Conservation (phyloP, 2,113 vertebrate species). For the Arothron firmamentum region DNA sequence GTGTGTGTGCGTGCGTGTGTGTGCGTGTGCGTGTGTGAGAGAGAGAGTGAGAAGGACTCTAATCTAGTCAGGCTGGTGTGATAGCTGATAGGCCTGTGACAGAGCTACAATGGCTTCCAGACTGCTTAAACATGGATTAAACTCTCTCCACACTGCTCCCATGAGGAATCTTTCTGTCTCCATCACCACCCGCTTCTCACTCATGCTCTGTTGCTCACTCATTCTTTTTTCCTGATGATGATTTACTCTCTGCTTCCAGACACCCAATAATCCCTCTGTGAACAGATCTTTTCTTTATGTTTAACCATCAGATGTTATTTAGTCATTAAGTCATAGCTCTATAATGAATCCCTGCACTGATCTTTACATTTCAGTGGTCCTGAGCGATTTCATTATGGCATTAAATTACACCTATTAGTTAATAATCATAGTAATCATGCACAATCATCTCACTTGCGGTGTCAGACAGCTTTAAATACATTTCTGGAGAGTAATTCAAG, state of each 20-base stretch:
- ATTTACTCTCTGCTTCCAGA: slow-evolving; percentile 50
- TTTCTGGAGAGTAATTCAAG: neutral
- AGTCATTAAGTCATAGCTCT: slow-evolving; percentile 35
- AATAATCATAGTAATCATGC: slow-evolving; percentile 12
- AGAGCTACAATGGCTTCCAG: slow-evolving; percentile 56
- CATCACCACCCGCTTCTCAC: neutral
- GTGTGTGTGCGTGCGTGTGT: slow-evolving; percentile 25
- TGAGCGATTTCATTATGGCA: slow-evolving; percentile 7
- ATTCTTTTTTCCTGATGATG: slow-evolving; percentile 37
- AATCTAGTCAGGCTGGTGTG: slow-evolving; percentile 61
- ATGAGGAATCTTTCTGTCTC: slow-evolving; percentile 29
- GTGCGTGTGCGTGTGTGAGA: slow-evolving; percentile 16
- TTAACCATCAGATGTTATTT: slow-evolving; percentile 44
- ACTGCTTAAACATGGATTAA: slow-evolving; percentile 58
- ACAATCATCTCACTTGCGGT: slow-evolving; percentile 13
- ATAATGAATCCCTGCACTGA: slow-evolving; percentile 34
- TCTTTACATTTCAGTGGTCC: slow-evolving; percentile 32
- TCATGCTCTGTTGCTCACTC: slow-evolving; percentile 4
- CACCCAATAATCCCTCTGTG: slow-evolving; percentile 53
- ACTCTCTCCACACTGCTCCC: slow-evolving; percentile 42
- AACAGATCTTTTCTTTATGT: slow-evolving; percentile 38
- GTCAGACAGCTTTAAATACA: slow-evolving; percentile 3
- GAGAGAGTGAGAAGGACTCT: slow-evolving; percentile 15
- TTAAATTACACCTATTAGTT: slow-evolving; percentile 12
- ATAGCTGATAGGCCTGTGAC: slow-evolving; percentile 57